Conservation (phyloP, 2,888 invertebrate genomes). For the Parelbella ahira region DNA sequence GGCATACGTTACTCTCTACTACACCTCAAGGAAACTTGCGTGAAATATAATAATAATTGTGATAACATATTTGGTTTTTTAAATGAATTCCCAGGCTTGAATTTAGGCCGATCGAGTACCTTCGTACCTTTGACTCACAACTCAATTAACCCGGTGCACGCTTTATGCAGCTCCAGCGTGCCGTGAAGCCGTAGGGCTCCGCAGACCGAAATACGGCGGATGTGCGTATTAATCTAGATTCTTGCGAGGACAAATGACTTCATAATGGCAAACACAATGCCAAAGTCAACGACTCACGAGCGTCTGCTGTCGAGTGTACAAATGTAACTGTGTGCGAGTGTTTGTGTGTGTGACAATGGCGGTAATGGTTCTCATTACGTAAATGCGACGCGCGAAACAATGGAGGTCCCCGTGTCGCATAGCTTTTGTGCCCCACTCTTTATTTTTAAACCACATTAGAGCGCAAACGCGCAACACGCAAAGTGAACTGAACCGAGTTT, state of each 20-base stretch:
- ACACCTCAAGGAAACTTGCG: no score
- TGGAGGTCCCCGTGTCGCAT: slow-evolving; percentile 21
- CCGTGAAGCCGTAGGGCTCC: slow-evolving; percentile 6
- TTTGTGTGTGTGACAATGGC: slow-evolving; percentile 28
- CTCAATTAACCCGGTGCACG: slow-evolving; percentile 1
- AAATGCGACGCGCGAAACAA: slow-evolving; percentile 35
- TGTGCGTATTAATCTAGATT: slow-evolving; percentile 10
- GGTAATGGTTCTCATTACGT: slow-evolving; percentile 37
- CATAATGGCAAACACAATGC: slow-evolving; percentile 27
- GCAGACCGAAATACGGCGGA: not conserved
- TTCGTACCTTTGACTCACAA: not conserved
- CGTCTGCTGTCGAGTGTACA: slow-evolving; percentile 20
- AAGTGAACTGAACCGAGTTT: slow-evolving; percentile 10
- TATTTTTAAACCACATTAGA: slow-evolving; percentile 19
- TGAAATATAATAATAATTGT: no score
- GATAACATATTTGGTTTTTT: no score
- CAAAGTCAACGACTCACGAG: slow-evolving; percentile 32
- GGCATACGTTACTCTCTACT: no score
- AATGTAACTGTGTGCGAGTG: slow-evolving; percentile 6
- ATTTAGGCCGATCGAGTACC: not conserved
- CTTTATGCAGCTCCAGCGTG: slow-evolving; percentile 2
- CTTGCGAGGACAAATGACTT: slow-evolving; percentile 11
- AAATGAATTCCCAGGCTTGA: slow-evolving; percentile 3
- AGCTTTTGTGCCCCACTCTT: slow-evolving; percentile 18
- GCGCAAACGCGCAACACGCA: slow-evolving; percentile 1